Evolutionary conservation across 2,888 invertebrate species (phyloP).

Genomic region (Orthosia gothica): DNA sequence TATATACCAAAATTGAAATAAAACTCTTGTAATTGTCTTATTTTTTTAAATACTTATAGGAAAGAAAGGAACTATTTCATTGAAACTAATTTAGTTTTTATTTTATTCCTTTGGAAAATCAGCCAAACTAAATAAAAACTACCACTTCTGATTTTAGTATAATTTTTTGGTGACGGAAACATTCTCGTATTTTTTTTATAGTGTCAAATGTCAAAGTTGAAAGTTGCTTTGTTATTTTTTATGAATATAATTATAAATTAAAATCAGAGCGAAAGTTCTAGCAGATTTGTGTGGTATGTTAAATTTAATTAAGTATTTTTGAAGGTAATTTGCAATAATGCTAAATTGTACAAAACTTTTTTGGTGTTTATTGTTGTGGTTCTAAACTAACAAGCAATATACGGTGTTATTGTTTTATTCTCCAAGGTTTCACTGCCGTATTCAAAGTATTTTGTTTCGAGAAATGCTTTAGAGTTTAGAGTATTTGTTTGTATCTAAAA

Average conservation of each 20-base stretch:
- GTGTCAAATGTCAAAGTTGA: neutral
- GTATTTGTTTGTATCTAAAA: neutral
- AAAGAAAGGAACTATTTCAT: neutral
- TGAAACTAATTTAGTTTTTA: neutral
- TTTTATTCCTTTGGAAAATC: neutral
- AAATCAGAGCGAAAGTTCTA: neutral
- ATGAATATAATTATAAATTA: neutral
- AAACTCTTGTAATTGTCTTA: too few species aligned
- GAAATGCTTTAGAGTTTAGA: neutral
- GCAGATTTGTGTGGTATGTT: neutral
- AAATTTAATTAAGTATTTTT: neutral
- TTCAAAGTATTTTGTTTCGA: neutral
- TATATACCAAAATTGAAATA: too few species aligned
- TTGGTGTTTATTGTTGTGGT: neutral
- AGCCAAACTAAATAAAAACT: slow-evolving; percentile 8
- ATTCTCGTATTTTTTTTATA: neutral
- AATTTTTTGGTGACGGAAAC: slow-evolving; percentile 28
- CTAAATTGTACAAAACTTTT: neutral
- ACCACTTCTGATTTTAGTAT: neutral
- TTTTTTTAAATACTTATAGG: too few species aligned
- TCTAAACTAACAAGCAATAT: neutral
- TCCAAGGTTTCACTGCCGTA: neutral
- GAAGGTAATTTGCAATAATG: neutral
- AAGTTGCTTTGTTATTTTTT: neutral
- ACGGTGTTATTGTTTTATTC: neutral